Percentiles rank a stretch among this genome's conserved stretches.
phyloP scores from a whole-genome alignment of 2,888 invertebrate species.

The Troides oblongomaculatus region DNA sequence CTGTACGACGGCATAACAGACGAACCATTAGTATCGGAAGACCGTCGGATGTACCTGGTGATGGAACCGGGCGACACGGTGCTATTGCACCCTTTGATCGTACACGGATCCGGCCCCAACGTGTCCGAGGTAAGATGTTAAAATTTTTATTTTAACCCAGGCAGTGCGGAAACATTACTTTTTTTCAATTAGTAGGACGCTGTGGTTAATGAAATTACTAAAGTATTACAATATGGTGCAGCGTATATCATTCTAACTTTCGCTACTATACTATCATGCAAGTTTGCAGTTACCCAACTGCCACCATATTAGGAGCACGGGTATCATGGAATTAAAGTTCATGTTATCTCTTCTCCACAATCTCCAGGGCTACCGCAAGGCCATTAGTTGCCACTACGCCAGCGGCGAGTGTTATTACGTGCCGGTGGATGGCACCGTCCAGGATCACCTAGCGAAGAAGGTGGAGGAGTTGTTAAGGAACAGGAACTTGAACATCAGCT shows the following conservation, averaged over 20 bases:
- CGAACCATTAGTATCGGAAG: slow-evolving; percentile 54
- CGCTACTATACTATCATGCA: too few species aligned
- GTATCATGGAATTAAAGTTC: background rate
- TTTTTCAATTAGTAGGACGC: too few species aligned
- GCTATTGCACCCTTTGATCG: slow-evolving; percentile 91
- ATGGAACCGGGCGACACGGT: slow-evolving; percentile 94
- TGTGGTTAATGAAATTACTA: too few species aligned
- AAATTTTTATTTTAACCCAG: too few species aligned
- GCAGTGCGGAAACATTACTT: too few species aligned
- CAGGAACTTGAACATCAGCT: slow-evolving; percentile 37
- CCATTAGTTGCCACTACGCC: slow-evolving; percentile 92
- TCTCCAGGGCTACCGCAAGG: slow-evolving; percentile 84
- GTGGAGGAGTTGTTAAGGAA: slow-evolving; percentile 52
- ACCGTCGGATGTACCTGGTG: slow-evolving; percentile 78
- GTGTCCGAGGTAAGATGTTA: slow-evolving; percentile 29
- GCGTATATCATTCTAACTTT: too few species aligned
- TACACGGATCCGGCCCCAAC: slow-evolving; percentile 93
- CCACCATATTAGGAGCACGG: too few species aligned
- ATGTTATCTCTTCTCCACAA: background rate
- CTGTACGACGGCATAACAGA: slow-evolving; percentile 83
- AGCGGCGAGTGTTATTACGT: slow-evolving; percentile 85
- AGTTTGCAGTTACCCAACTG: too few species aligned
- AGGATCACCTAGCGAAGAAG: slow-evolving; percentile 82
- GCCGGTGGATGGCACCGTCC: slow-evolving; percentile 83
- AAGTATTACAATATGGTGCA: too few species aligned